Conservation (phyloP, 1,140 invertebrate species). For the Diorhabda elongata region DNA sequence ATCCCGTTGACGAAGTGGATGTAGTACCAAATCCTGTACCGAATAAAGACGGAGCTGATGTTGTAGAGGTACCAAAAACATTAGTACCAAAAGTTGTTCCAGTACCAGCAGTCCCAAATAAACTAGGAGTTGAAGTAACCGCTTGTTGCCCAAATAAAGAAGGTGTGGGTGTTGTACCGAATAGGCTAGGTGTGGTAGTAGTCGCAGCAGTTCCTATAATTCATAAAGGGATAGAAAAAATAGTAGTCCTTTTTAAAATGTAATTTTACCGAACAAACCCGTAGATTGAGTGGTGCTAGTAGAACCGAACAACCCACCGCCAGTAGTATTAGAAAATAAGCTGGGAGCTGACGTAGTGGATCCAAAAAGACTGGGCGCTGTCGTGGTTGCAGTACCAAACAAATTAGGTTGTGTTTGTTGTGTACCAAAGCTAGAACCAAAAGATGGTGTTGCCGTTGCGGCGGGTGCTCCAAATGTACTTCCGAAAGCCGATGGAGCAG, state of each 20-base stretch:
- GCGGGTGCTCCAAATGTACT: conserved; percentile 39
- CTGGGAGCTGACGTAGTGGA: conserved; percentile 36
- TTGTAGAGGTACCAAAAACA: conserved; percentile 35
- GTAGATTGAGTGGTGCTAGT: conserved; percentile 12
- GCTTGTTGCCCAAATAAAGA: conserved; percentile 22
- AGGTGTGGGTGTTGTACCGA: conserved; percentile 30
- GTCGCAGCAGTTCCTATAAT: conserved; percentile 25
- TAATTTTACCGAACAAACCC: conserved; percentile 26
- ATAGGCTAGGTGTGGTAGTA: conserved; percentile 32
- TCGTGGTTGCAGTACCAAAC: conserved; percentile 40
- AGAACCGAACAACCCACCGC: conserved; percentile 9
- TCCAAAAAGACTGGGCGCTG: conserved; percentile 43
- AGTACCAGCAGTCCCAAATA: conserved; percentile 46
- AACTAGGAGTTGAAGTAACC: conserved; percentile 26
- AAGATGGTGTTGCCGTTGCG: conserved; percentile 35
- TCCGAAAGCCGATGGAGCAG: conserved; percentile 47
- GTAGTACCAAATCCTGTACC: conserved; percentile 39
- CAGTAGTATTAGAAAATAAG: conserved; percentile 43
- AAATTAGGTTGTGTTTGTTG: conserved; percentile 30
- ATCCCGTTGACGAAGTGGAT: conserved; percentile 26
- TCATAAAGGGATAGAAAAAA: not conserved
- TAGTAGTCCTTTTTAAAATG: not conserved
- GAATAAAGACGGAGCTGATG: conserved; percentile 40
- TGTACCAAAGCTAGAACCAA: conserved; percentile 47
- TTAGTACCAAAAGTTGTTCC: conserved; percentile 28